These are phyloP conservation scores for Pristionchus maxplancki DNA, from an alignment of 2,888 invertebrate genomes.

Conservation along the genomic window DNA sequence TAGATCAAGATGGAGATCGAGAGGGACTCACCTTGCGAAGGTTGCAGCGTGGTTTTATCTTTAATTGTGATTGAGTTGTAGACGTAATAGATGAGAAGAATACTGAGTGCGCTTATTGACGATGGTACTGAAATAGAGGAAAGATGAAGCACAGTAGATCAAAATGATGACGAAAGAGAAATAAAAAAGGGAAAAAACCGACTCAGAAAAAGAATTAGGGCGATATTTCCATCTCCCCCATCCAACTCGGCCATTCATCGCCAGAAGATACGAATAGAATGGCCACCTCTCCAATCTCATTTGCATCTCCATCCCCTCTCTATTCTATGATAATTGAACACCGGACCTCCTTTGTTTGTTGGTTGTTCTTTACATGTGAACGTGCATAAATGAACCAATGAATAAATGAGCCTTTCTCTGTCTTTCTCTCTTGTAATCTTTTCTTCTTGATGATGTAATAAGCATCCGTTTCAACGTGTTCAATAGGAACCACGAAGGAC, in stretches of 20 bases:
- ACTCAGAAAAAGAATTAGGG: constrained; percentile 42
- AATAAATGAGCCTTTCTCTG: background rate
- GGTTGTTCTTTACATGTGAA: background rate
- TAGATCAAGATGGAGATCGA: background rate
- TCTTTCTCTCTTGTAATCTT: too few species aligned
- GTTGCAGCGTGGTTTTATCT: constrained; percentile 9
- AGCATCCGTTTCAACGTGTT: too few species aligned
- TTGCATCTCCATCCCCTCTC: background rate
- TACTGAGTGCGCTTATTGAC: constrained; percentile 32
- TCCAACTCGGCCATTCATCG: constrained; percentile 40
- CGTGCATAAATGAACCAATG: background rate
- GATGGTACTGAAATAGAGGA: constrained; percentile 34
- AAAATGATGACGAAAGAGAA: background rate
- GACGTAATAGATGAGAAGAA: constrained; percentile 44
- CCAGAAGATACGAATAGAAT: constrained; percentile 27
- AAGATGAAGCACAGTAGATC: background rate
- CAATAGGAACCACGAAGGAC: too few species aligned
- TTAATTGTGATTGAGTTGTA: constrained; percentile 34
- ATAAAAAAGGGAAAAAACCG: background rate
- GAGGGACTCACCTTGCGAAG: constrained; percentile 13
- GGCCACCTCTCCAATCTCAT: background rate
- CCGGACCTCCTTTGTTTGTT: background rate
- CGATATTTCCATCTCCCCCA: constrained; percentile 36
- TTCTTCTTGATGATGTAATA: too few species aligned
- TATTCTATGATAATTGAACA: background rate